Base-by-base conservation (phyloP, 2,888 invertebrate species). In the Colostygia pectinataria region DNA sequence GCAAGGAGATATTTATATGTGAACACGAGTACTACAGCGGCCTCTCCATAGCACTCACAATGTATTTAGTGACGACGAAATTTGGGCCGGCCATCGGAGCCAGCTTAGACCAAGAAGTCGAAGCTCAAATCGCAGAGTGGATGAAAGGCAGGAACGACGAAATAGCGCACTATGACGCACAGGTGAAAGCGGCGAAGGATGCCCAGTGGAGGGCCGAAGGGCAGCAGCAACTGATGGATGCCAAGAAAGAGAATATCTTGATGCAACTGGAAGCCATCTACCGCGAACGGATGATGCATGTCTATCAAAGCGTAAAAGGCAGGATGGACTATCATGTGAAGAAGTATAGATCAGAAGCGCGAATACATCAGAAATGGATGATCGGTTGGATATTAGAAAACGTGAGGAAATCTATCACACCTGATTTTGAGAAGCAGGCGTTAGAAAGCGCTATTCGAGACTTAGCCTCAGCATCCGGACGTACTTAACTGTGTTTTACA, bases 191-290 rank as follows among this genome's bases (percentile, higher is more conserved):
- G 0, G 93, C 94, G 51, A 92, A 96, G 77, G 91, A 92, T 39
- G 92, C 93, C 20, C 95, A 96, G 71, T 93, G 92, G 93, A 91
- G 93, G 61, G 92, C 94, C 7, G 94, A 96, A 57, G 97, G 95
- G 1, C 95, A 97, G 70, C 86, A 92, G 49, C 47, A 94, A 59
- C 83, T 98, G 14, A 93, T 95, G 68, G 93, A 95, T 23, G 97
- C 96, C 37, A 98, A 97, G 77, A 94, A 94, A 71, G 98, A 99
- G 80, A 98, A 98, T 80, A 93, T 99, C 53, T 92, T 92, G 1
- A 92, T 99, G 70, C 99, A 99, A 82, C 83, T 99, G 49, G 99
- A 99, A 91, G 96, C 97, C 34, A 93, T 92, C n/a, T 99, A 97
- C 89, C 91, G 95, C 18, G 91, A 93, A 53, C 85, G 94, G 46